A percentile compares a stretch with the other conserved stretches of the same genome.
phyloP scores from a whole-genome alignment of 2,113 vertebrate genomes.

The Megaceryle maxima region DNA sequence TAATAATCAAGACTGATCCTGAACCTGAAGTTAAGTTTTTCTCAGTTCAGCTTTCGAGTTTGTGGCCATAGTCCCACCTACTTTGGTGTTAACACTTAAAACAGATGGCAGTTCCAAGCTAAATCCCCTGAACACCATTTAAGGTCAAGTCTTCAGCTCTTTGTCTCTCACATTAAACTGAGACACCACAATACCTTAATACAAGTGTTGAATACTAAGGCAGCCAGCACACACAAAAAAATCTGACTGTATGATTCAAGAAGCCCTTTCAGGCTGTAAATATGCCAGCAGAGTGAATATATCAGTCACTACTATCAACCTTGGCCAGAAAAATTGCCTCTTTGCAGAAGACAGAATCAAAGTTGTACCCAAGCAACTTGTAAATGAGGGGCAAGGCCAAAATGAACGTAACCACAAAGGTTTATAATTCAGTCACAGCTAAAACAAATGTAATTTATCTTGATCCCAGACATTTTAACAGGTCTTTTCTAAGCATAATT shows the following conservation, averaged over 20 bases:
- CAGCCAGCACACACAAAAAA: neutral
- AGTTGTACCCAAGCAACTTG: neutral
- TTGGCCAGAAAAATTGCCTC: neutral
- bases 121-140: neutral
- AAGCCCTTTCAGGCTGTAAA: neutral
- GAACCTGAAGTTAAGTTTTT: neutral
- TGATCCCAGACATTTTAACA: neutral
- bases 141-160: neutral
- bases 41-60: neutral
- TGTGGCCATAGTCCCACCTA: neutral
- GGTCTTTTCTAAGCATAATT: neutral
- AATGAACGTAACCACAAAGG: neutral
- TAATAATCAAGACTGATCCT: neutral
- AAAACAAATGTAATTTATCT: neutral
- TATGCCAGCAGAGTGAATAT: neutral
- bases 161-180: neutral
- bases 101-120: neutral
- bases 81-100: neutral
- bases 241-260: neutral
- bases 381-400: neutral
- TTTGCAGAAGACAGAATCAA: neutral
- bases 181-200: neutral
- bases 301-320: neutral
- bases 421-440: neutral
- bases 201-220: neutral